Conservation (phyloP, 2,888 invertebrate species). For the Hyles lineata region DNA sequence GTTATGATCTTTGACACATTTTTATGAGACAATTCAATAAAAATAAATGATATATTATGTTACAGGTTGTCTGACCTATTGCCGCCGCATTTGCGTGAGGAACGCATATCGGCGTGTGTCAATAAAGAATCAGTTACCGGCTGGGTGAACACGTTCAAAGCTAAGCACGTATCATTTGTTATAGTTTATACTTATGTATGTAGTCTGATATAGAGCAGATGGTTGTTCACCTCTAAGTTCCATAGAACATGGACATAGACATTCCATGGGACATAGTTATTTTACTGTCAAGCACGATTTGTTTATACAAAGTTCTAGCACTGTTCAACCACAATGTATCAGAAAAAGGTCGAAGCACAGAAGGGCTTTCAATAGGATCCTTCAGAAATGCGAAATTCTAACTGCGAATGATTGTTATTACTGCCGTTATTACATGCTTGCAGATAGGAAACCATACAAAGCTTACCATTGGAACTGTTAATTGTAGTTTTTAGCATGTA, state of each 20-base stretch:
- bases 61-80: conserved; percentile 87
- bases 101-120: conserved; percentile 85
- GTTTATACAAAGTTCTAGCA: neutral
- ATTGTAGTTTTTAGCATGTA: too few relatives aligned
- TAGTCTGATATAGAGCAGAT: neutral
- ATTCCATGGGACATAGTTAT: too few relatives aligned
- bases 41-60: conserved; percentile 23
- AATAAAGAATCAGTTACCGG: conserved; percentile 87
- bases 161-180: conserved; percentile 77
- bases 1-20: too few relatives aligned
- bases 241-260: neutral
- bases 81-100: conserved; percentile 89
- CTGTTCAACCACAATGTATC: too few relatives aligned
- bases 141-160: conserved; percentile 91
- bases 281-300: neutral
- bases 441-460: too few relatives aligned
- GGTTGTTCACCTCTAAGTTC: neutral
- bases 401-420: too few relatives aligned
- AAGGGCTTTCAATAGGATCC: too few relatives aligned
- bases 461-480: too few relatives aligned
- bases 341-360: too few relatives aligned
- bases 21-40: neutral
- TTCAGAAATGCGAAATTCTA: too few relatives aligned
- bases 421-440: too few relatives aligned
- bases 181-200: neutral